These are phyloP conservation scores for Apostichopus japonicus DNA, from an alignment of 35 echinoderm and acorn worm genomes.

Conservation along the genomic window DNA sequence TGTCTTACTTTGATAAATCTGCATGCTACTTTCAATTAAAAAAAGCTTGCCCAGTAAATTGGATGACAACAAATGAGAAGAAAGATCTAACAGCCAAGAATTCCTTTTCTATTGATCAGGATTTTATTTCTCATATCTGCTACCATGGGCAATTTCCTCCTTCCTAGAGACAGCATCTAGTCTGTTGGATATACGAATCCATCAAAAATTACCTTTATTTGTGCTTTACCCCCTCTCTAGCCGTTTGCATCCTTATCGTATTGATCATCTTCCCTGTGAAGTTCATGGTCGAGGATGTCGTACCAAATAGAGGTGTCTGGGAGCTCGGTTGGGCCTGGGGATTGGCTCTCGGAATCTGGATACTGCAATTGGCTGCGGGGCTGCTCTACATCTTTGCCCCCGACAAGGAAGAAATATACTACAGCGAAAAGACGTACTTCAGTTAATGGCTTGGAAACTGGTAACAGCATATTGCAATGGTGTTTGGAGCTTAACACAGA, in stretches of 20 bases:
- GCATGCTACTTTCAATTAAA: too few relatives aligned
- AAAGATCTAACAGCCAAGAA: too few relatives aligned
- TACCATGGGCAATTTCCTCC: too few relatives aligned
- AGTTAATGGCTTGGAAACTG: constrained; percentile 15
- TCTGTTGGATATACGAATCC: too few relatives aligned
- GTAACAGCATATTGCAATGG: too few relatives aligned
- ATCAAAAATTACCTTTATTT: neutral
- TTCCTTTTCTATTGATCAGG: too few relatives aligned
- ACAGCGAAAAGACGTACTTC: constrained; percentile 89
- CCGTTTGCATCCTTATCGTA: constrained; percentile 65
- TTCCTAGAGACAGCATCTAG: too few relatives aligned
- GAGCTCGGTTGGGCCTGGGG: constrained; percentile 89
- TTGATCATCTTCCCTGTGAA: constrained; percentile 89
- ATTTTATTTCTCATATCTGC: too few relatives aligned
- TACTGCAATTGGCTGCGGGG: constrained; percentile 76
- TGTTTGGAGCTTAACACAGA: too few relatives aligned
- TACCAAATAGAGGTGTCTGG: constrained; percentile 62
- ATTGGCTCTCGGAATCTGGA: constrained; percentile 72
- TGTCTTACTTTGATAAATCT: too few relatives aligned
- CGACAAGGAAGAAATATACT: constrained; percentile 84
- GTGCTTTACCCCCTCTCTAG: constrained; percentile 47
- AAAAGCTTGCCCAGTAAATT: too few relatives aligned
- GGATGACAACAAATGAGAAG: too few relatives aligned
- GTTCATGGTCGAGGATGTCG: constrained; percentile 66
- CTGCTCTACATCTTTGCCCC: constrained; percentile 83